Base-by-base conservation (phyloP, 2,113 vertebrate genomes). In the Okapia johnstoni region DNA sequence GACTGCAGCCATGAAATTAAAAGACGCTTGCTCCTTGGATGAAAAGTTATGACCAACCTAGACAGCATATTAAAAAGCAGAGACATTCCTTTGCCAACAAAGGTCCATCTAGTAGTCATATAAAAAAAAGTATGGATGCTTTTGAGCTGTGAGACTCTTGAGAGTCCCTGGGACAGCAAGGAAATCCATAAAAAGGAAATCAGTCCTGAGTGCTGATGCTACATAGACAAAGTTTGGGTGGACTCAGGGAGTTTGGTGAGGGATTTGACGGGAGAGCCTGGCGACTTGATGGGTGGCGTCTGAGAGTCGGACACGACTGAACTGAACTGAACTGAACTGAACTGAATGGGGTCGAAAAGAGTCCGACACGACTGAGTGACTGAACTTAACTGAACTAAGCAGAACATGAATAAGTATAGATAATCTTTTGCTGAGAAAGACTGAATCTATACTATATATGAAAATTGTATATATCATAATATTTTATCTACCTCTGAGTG, bases 341-440 rank as follows among this genome's bases (percentile, higher is more conserved):
- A n/a, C n/a, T n/a, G n/a, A n/a, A n/a, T 70, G 17, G 9, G 17
- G 17, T 70, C 4, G 4, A 33, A 36, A 23, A 36, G 36, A 70
- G 63, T 70, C 4, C 0, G 63, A 23, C n/a, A 70, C 0, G 4
- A 70, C 63, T 36, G n/a, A 70, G n/a, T 0, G 5, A 70, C 9
- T 36, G n/a, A 36, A 70, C 4, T 70, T 17, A 70, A 36, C 63
- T 70, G 63, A 11, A 46, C 46, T 46, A 6, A 46, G 40, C 40
- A 40, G 40, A 40, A 70, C n/a, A 5, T 70, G 63, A 70, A 70
- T 36, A 70, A 70, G 63, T 36, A 28, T 2, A 73, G 16, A 73
- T 19, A 70, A 40, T 5, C 16, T 6, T 84, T 85, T 90, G 79
- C 36, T 46, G 46, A 40, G 19, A 63, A 77, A 70, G 19, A n/a